These are phyloP conservation scores for Uria lomvia DNA, from an alignment of 2,113 vertebrate species.

Conservation along the genomic window DNA sequence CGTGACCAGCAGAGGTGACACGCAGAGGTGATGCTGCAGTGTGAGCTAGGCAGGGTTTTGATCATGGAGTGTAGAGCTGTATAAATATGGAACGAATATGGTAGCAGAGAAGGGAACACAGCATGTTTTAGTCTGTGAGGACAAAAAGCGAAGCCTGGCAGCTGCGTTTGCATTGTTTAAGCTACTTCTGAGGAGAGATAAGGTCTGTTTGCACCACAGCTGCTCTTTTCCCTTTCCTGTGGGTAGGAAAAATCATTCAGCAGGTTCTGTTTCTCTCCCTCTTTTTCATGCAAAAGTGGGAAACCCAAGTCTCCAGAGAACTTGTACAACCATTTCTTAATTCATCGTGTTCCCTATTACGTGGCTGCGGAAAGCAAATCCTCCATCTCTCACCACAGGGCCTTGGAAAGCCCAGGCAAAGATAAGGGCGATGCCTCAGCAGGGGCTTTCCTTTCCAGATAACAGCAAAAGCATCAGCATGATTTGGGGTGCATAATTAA, in stretches of 20 bases:
- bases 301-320: background rate
- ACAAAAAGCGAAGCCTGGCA: background rate
- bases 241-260: background rate
- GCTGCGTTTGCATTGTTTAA: accelerated
- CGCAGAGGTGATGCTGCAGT: background rate
- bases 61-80: background rate
- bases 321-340: background rate
- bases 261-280: background rate
- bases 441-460: background rate
- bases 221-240: background rate
- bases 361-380: background rate
- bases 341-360: background rate
- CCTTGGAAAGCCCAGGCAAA: background rate
- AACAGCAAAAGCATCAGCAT: background rate
- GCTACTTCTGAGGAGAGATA: background rate
- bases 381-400: background rate
- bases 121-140: background rate
- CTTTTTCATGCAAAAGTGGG: background rate
- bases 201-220: background rate
- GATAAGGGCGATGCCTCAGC: background rate
- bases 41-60: background rate
- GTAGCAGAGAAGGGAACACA: background rate
- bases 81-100: background rate
- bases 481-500: background rate
- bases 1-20: background rate